Percentiles rank a stretch among this genome's conserved stretches.
Evolutionary conservation across 2,797 vertebrate species (phyloP).

Genomic region (Hydrocynus forskahlii): DNA sequence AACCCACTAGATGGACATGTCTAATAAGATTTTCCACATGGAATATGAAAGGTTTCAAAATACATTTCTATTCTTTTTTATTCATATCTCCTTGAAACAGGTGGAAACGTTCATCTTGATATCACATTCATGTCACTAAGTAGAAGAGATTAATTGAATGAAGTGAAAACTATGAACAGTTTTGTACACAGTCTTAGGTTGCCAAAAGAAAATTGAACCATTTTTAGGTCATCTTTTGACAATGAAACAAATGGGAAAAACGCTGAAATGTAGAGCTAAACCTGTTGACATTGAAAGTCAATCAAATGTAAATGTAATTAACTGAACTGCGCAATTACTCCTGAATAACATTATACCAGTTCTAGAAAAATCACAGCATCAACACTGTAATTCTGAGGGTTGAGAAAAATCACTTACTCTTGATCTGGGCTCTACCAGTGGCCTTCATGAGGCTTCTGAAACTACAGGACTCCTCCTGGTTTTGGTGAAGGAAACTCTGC

Average conservation of each 20-base stretch:
- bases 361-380: neutral
- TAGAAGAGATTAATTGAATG: neutral
- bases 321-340: neutral
- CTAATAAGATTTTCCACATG: neutral
- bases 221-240: no score
- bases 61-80: neutral
- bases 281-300: neutral
- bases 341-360: neutral
- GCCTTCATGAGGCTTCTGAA: neutral
- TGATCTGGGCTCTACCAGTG: slow-evolving; percentile 12
- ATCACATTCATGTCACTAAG: neutral
- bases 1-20: neutral
- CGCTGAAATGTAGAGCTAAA: no score
- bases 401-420: neutral
- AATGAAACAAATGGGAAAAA: no score
- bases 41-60: neutral
- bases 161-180: no score
- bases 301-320: neutral
- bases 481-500: slow-evolving; percentile 5
- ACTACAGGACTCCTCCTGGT: neutral
- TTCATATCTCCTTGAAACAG: neutral
- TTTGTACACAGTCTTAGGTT: no score
- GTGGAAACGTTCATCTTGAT: neutral
- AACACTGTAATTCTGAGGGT: neutral
- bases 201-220: no score